Conservation (phyloP, 2,113 vertebrate genomes). For the Mastomys coucha region DNA sequence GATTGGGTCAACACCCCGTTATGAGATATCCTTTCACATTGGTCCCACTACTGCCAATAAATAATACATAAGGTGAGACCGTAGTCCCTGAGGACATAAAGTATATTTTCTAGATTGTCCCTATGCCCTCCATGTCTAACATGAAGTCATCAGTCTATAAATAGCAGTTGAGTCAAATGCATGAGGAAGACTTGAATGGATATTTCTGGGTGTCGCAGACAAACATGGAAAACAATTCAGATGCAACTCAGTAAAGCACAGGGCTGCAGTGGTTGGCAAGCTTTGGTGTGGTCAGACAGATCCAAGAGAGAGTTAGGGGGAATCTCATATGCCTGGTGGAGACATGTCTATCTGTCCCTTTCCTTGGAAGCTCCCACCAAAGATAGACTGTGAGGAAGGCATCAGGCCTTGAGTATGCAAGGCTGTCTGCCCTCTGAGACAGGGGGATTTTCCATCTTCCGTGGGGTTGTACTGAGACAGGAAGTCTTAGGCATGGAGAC, state of each 20-base stretch:
- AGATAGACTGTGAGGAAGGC: background rate
- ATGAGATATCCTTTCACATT: background rate
- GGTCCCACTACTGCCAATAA: background rate
- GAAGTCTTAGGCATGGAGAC: constrained; percentile 40
- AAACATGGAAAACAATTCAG: background rate
- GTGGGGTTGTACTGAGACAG: background rate
- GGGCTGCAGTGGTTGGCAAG: background rate
- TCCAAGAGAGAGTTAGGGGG: too few relatives aligned
- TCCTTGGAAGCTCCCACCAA: background rate
- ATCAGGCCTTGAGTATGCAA: fast-evolving
- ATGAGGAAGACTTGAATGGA: too few relatives aligned
- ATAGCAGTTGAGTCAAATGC: background rate
- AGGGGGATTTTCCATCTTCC: background rate
- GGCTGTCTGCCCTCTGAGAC: background rate
- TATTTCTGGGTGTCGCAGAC: background rate
- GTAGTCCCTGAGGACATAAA: background rate
- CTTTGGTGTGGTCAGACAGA: background rate
- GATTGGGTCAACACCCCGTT: fast-evolving
- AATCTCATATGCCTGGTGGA: background rate
- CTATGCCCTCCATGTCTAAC: background rate
- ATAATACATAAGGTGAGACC: background rate
- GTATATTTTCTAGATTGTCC: background rate
- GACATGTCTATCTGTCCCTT: background rate
- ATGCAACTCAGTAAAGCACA: too few relatives aligned
- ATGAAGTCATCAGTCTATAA: background rate